These are phyloP conservation scores for Phylloscopus whistleri DNA, from an alignment of 2,113 vertebrate species.

Conservation along the genomic window DNA sequence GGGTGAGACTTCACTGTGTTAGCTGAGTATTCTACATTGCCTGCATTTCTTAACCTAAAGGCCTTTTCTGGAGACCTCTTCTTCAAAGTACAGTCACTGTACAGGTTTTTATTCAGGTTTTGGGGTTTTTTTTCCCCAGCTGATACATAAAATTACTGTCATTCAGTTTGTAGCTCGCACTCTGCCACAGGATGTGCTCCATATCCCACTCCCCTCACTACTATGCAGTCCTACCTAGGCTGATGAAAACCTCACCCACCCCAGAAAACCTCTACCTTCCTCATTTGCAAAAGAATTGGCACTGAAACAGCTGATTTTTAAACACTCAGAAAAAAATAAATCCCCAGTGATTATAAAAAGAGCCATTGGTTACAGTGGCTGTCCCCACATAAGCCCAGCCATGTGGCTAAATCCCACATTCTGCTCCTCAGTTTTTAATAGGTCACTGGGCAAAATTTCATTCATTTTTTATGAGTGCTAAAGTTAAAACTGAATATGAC, in stretches of 20 bases:
- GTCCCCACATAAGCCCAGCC: not conserved
- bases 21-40: not conserved
- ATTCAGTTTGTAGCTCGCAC: not conserved
- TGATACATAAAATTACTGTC: not conserved
- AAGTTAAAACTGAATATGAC: not conserved
- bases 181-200: not conserved
- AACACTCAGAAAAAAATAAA: not conserved
- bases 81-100: not conserved
- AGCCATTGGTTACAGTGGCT: not conserved
- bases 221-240: not conserved
- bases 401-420: not conserved
- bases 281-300: not conserved
- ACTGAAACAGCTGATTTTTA: not conserved
- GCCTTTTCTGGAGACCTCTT: not conserved
- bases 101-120: not conserved
- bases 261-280: not conserved
- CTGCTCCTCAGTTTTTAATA: not conserved
- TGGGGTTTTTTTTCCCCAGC: not conserved
- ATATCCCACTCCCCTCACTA: not conserved
- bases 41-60: not conserved
- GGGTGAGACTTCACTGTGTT: not conserved
- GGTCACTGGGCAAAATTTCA: not conserved
- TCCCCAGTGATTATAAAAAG: not conserved
- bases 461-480: not conserved
- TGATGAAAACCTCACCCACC: not conserved